phyloP scores from a whole-genome alignment of 2,888 invertebrate genomes.

The Andrena bicolor region DNA sequence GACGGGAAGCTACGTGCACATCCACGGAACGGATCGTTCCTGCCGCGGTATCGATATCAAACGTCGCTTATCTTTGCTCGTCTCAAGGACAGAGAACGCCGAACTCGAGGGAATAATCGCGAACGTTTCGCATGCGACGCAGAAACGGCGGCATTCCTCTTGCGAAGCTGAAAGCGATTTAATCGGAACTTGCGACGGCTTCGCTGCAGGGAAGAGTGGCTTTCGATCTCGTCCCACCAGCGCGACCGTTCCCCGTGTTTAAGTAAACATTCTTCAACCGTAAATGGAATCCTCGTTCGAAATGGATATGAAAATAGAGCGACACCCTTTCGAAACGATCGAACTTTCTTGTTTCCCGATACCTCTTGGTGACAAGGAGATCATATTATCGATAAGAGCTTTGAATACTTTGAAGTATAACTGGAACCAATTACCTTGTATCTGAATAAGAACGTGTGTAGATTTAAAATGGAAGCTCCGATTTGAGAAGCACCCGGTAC shows the following conservation, averaged over 20 bases:
- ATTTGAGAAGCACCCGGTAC: no score
- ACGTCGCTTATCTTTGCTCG: neutral
- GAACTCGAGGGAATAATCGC: neutral
- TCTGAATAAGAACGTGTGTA: no score
- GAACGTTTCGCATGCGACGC: neutral
- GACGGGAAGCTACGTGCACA: conserved; percentile 32
- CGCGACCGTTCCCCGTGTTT: neutral
- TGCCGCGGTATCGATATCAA: neutral
- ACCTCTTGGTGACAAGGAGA: neutral
- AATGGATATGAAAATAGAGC: neutral
- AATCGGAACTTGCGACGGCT: neutral
- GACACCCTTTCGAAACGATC: no score
- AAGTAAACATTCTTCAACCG: neutral
- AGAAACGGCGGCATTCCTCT: neutral
- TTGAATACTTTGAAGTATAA: no score
- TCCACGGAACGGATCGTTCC: neutral
- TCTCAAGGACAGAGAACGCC: neutral
- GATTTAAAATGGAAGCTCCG: no score
- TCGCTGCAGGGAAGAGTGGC: neutral
- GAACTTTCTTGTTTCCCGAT: no score
- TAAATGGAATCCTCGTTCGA: neutral
- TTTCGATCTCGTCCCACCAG: conserved; percentile 26
- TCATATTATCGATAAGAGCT: neutral
- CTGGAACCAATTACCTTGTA: no score
- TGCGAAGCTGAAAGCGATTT: conserved; percentile 8